A percentile compares a stretch with the other conserved stretches of the same genome.
Conservation (phyloP, 2,113 vertebrate genomes). For the Rostratula benghalensis region DNA sequence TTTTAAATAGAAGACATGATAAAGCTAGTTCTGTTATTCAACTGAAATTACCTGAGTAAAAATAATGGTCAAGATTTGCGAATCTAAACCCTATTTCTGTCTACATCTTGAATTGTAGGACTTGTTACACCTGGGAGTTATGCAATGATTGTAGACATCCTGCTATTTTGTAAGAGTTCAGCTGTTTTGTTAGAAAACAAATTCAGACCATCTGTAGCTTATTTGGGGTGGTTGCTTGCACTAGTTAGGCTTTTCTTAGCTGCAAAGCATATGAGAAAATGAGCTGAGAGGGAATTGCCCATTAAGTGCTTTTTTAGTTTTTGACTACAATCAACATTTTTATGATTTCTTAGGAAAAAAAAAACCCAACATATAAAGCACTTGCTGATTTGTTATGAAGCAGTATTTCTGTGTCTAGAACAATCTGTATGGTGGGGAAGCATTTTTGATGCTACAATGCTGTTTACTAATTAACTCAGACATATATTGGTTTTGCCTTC, state of each 20-base stretch:
- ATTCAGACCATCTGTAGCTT: neutral
- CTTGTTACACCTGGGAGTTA: neutral
- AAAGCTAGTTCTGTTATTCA: neutral
- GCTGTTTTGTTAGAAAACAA: neutral
- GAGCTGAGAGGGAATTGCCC: neutral
- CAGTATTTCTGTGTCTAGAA: neutral
- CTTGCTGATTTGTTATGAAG: neutral
- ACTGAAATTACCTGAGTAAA: neutral
- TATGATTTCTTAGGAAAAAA: neutral
- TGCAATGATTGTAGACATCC: neutral
- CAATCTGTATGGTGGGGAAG: neutral
- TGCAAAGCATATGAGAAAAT: neutral
- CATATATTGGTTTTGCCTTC: neutral
- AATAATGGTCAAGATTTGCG: neutral
- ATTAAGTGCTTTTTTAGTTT: neutral
- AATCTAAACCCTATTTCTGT: neutral
- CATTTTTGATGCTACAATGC: neutral
- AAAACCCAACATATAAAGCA: neutral
- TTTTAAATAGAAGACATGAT: neutral
- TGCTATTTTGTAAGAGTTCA: neutral
- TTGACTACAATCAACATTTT: rapidly evolving
- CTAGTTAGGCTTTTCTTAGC: neutral
- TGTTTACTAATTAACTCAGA: neutral
- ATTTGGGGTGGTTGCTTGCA: neutral
- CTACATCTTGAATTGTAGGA: neutral